phyloP scores from a whole-genome alignment of 2,888 invertebrate species.

The Drosophila kambysellisi region DNA sequence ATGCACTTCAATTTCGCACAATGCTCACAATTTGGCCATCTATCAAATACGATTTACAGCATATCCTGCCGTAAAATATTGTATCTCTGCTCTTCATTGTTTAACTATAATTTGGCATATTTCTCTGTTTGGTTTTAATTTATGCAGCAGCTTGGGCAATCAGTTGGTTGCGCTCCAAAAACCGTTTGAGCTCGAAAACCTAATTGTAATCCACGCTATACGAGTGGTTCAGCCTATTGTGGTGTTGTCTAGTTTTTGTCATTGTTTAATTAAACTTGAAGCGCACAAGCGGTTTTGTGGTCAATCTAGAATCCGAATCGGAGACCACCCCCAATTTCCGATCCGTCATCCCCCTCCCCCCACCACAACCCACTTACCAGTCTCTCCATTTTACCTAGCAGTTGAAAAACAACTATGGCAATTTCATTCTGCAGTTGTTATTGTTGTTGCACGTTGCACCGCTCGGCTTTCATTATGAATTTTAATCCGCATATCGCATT shows the following conservation, averaged over 20 bases:
- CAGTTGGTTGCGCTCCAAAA: conserved; percentile 17
- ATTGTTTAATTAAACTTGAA: conserved; percentile 79
- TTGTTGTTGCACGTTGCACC: conserved; percentile 28
- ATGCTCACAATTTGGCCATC: not conserved
- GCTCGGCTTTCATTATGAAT: conserved; percentile 73
- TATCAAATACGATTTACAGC: not conserved
- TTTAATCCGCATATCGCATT: conserved; percentile 81
- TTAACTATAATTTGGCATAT: not conserved
- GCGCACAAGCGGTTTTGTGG: conserved; percentile 74
- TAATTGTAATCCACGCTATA: conserved; percentile 37
- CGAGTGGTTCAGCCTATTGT: conserved; percentile 30
- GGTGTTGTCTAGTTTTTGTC: conserved; percentile 64
- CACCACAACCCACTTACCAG: not conserved
- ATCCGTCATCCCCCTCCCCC: not conserved
- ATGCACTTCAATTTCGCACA: not conserved
- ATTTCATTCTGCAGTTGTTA: conserved; percentile 37
- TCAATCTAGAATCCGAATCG: conserved; percentile 29
- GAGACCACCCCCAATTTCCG: conserved; percentile 13
- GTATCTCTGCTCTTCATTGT: not conserved
- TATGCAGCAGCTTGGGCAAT: conserved; percentile 23
- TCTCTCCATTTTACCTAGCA: conserved; percentile 22
- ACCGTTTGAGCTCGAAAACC: conserved; percentile 21
- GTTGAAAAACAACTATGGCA: conserved; percentile 54
- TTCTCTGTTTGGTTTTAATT: conserved; percentile 1
- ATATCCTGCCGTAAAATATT: not conserved